phyloP scores from a whole-genome alignment of 2,888 invertebrate species.

The Mesorhabditis sp. region DNA sequence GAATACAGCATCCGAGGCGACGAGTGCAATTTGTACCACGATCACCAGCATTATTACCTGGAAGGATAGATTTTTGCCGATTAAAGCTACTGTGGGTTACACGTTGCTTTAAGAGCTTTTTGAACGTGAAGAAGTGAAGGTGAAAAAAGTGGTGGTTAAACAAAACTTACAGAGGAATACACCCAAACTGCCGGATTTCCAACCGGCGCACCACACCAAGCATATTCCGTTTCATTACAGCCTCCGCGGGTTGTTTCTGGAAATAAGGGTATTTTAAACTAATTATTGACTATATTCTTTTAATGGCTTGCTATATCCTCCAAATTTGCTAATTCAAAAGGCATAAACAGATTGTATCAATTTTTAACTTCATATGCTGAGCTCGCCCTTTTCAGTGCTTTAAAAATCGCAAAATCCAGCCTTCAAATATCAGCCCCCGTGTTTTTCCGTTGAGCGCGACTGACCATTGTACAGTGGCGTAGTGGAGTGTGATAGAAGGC shows the following conservation, averaged over 20 bases:
- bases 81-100: neutral
- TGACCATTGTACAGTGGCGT: neutral
- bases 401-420: neutral
- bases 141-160: too few relatives aligned
- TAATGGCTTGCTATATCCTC: too few relatives aligned
- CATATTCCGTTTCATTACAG: conserved; percentile 1
- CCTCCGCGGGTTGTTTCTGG: neutral
- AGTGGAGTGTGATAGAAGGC: neutral
- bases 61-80: neutral
- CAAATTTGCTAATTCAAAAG: too few relatives aligned
- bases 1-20: neutral
- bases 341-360: too few relatives aligned
- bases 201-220: neutral
- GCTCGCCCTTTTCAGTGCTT: too few relatives aligned
- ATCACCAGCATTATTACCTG: neutral
- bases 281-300: too few relatives aligned
- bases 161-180: neutral
- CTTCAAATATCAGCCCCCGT: neutral
- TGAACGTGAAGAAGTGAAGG: too few relatives aligned
- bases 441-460: neutral
- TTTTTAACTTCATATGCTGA: too few relatives aligned
- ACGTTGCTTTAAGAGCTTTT: too few relatives aligned
- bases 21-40: neutral
- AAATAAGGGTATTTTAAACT: neutral
- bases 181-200: neutral